Percentiles rank a stretch among this genome's conserved stretches.
These are phyloP conservation scores for Bombus waltoni DNA, from an alignment of 1,140 invertebrate genomes.

Conservation along the genomic window DNA sequence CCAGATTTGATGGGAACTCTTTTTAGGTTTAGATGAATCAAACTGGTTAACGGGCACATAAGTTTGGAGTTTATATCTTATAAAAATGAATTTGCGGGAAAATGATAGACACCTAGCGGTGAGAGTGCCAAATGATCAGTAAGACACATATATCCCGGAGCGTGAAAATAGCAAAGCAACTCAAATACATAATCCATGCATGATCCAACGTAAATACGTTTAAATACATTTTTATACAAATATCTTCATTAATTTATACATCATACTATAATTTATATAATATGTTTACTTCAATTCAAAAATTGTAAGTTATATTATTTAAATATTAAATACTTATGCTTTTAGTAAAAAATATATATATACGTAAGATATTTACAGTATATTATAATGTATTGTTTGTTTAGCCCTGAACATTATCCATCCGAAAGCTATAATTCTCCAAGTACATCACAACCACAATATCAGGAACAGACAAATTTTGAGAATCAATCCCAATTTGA, in stretches of 20 bases:
- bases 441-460: slow-evolving; percentile 76
- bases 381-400: slow-evolving; percentile 28
- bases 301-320: not conserved
- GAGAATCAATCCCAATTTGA: slow-evolving; percentile 78
- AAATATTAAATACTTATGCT: not conserved
- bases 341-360: not conserved
- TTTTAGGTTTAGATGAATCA: slow-evolving; percentile 27
- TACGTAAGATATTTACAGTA: not conserved
- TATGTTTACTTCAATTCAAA: not conserved
- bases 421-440: slow-evolving; percentile 79
- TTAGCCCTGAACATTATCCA: slow-evolving; percentile 79
- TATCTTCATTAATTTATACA: not conserved
- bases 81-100: slow-evolving; percentile 24
- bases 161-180: slow-evolving; percentile 73
- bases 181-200: slow-evolving; percentile 79
- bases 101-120: slow-evolving; percentile 85
- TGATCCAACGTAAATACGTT: slow-evolving; percentile 76
- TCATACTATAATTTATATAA: slow-evolving; percentile 1
- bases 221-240: slow-evolving; percentile 6
- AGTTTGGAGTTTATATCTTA: not conserved
- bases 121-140: not conserved
- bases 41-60: not conserved
- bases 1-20: not conserved
- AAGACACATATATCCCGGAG: not conserved
- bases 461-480: slow-evolving; percentile 76